Evolutionary conservation across 2,113 vertebrate species (phyloP), one percentile per base, ranked within the genome.

Genomic region (Dromiciops gliroides): DNA sequence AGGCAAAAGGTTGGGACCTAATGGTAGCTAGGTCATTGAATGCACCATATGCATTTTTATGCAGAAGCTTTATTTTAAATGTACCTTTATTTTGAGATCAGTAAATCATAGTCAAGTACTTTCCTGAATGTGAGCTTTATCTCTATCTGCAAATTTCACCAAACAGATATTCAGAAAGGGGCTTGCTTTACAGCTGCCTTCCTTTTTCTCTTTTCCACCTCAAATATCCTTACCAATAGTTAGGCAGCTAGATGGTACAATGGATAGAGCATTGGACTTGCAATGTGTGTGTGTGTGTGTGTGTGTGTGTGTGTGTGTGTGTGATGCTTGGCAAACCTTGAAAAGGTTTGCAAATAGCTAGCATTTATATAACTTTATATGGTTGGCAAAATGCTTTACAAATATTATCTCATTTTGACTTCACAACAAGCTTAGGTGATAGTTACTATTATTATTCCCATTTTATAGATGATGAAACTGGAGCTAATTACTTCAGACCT

Each of bases 121-220:
- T 83, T 83, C 67, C 19, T 44, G 16, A 83, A 44, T n/a, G n/a
- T 83, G n/a, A 83, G 67, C 16, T 44, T 83, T 22, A 44, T 44
- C 37, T n/a, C 3, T 75, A 23, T 22, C 19, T 44, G 6, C 37
- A 44, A 83, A 0, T 83, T 44, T 22, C 53, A 53, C 51, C n/a
- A 25, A 91, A 94, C 50, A 89, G 89, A 88, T 95, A 56, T 96
- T 96, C 52, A 44, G 50, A 92, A 93, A 49, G n/a, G 37, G 11
- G 3, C 9, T 6, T 89, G 22, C 37, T 94, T 89, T 89, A 3
- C 90, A 23, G 75, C 53, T 95, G 49, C 10, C 12, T n/a, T 26
- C 12, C 49, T 37, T 93, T 31, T 50, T 91, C 16, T 89, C 56
- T 60, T 53, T 47, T 89, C 50, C 31, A 90, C 44, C 44, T 25